Evolutionary conservation across 2,888 invertebrate genomes (phyloP), one percentile per base, ranked within the genome.

Genomic region (Heterodera filipjevi): DNA sequence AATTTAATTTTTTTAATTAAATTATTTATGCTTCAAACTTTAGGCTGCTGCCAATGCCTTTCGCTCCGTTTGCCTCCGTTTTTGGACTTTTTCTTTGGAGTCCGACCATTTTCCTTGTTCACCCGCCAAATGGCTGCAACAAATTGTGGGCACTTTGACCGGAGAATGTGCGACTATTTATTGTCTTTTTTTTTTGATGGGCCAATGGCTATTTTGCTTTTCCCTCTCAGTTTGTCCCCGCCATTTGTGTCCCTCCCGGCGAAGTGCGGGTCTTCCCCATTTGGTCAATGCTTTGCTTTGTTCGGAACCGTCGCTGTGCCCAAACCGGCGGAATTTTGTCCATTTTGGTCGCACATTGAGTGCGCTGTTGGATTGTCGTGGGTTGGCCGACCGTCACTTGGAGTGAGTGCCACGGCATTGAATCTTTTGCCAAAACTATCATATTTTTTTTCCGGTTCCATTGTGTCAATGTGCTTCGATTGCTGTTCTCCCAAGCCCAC

Each of bases 191-290:
- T n/a, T n/a, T n/a, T n/a, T n/a, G n/a, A n/a, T n/a, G n/a, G n/a
- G n/a, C n/a, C n/a, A n/a, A n/a, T n/a, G n/a, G n/a, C n/a, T n/a
- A 35, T 16, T 72, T 39, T 22, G 14, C 14, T 1, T n/a, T 8
- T 73, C 14, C n/a, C n/a, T 46, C 27, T 46, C n/a, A 82, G 81
- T 78, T 79, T 82, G 10, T 78, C 81, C 32, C 82, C 79, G 39
- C 32, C 44, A 59, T n/a, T 86, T 94, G 22, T 94, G 94, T 87
- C 92, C 94, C 8, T 96, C 96, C 0, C 91, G 97, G 33, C 91
- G 97, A 81, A 95, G 96, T 90, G 97, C 96, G 19, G 98, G 97
- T 0, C 92, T 98, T 77, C 97, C 97, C 0, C 96, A 94, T 89
- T 93, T 96, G 92, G 93, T 95, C 83, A 93, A 94, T 92, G 94